Evolutionary conservation across 2,113 vertebrate genomes (phyloP).

Genomic region (Oreochromis aureus): DNA sequence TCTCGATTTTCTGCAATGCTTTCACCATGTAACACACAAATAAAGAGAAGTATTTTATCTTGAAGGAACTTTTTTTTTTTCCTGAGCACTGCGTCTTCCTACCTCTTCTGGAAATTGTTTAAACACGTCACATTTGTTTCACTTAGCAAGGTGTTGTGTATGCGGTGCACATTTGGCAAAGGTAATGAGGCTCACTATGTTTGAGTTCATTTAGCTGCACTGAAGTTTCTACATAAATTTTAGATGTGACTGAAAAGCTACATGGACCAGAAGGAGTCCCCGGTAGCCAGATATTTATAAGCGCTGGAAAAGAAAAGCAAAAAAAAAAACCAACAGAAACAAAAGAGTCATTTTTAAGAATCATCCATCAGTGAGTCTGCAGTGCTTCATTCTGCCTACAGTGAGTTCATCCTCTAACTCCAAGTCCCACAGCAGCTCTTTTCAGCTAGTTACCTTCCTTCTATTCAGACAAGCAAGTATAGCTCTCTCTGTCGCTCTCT

Average conservation of each 20-base stretch:
- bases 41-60: neutral
- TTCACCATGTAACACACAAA: neutral
- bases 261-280: neutral
- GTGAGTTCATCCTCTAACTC: neutral
- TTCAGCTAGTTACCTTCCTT: constrained; percentile 5
- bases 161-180: neutral
- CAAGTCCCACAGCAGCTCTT: neutral
- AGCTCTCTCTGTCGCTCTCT: neutral
- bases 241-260: neutral
- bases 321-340: neutral
- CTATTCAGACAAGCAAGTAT: constrained; percentile 3
- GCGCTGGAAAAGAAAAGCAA: neutral
- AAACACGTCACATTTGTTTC: constrained; percentile 1
- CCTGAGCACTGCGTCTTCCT: neutral
- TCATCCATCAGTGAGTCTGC: neutral
- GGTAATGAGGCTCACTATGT: neutral
- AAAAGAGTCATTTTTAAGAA: neutral
- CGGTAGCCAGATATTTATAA: neutral
- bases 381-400: neutral
- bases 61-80: neutral
- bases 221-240: neutral
- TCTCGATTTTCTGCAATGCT: neutral
- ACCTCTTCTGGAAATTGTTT: neutral
- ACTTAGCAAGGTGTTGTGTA: neutral
- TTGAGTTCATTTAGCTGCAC: constrained; percentile 6